Evolutionary conservation across 2,797 vertebrate species (phyloP).

Genomic region (Hemibagrus guttatus): DNA sequence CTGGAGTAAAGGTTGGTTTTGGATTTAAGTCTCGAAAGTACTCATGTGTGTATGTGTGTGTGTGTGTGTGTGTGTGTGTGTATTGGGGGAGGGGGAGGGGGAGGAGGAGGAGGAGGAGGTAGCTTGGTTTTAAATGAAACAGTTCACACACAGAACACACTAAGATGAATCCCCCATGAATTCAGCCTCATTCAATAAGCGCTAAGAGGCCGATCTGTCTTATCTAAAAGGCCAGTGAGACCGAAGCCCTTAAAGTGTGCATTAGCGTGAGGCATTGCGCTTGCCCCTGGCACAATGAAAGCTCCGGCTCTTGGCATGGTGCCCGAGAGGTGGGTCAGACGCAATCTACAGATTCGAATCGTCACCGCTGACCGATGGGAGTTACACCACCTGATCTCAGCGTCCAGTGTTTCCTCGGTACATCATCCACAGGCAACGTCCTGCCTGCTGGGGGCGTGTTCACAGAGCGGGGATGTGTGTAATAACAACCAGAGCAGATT

Average conservation of each 20-base stretch:
- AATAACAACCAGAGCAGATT: constrained; percentile 47
- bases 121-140: constrained; percentile 17
- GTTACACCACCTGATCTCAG: constrained; percentile 48
- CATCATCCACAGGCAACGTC: constrained; percentile 11
- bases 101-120: neutral
- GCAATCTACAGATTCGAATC: constrained; percentile 53
- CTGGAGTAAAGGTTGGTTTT: neutral
- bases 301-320: constrained; percentile 30
- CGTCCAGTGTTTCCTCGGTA: constrained; percentile 46
- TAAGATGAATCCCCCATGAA: constrained; percentile 42
- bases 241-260: constrained; percentile 29
- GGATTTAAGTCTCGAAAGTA: neutral
- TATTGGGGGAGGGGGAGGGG: neutral
- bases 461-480: constrained; percentile 10
- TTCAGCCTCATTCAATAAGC: constrained; percentile 43
- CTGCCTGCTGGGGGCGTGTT: neutral
- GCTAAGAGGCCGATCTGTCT: constrained; percentile 33
- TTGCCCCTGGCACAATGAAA: constrained; percentile 13
- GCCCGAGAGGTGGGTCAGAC: constrained; percentile 12
- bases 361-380: constrained; percentile 49
- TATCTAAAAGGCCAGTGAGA: constrained; percentile 39
- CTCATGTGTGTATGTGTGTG: neutral
- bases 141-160: constrained; percentile 29
- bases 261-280: constrained; percentile 40
- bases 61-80: constrained; percentile 11